Base-by-base conservation (phyloP, 2,888 invertebrate species). In the Boloria euphrosyne region DNA sequence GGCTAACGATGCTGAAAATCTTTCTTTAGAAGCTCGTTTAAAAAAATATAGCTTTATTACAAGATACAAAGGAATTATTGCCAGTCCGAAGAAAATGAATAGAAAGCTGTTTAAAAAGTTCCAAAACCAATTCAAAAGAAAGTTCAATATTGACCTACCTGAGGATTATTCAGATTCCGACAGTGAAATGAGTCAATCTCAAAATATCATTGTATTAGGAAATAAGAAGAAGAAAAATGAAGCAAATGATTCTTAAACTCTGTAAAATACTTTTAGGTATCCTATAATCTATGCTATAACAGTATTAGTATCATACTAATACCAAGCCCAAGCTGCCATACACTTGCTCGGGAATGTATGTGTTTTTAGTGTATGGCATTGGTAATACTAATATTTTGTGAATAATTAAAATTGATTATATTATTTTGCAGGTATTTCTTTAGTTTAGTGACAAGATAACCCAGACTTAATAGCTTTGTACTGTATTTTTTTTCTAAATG, bases 1-100 rank as follows among this genome's bases (percentile, higher is more conserved):
- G 74, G 93, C 93, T 0, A 80, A 88, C 38, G 83, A 89, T 47
- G 93, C 93, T 0, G 71, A 77, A 38, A 79, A 74, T 22, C 71
- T 91, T n/a, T 65, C 82, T 0, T 72, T 89, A 0, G 47, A 71
- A 0, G 79, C 83, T 14, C 85, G 93, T 46, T 78, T 93, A 31
- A 75, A 78, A 4, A 87, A 86, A 71, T 93, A 84, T 66, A 90
- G 93, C 70, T 93, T 93, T 71, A 71, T 93, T 50, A 73, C 85
- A 3, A 84, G 86, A 70, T 93, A 86, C 73, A 85, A 83, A 59
- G 92, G 93, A 1, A 72, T 73, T 1, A 85, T 93, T 84, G 22
- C 75, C 65, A 72, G 80, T 75, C 80, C 93, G 70, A 76, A 87
- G 81, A 77, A 83, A 74, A 61, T 87, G 2, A 80, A 67, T n/a